Conservation (phyloP, 1,140 invertebrate species). For the Dufourea novaeangliae region DNA sequence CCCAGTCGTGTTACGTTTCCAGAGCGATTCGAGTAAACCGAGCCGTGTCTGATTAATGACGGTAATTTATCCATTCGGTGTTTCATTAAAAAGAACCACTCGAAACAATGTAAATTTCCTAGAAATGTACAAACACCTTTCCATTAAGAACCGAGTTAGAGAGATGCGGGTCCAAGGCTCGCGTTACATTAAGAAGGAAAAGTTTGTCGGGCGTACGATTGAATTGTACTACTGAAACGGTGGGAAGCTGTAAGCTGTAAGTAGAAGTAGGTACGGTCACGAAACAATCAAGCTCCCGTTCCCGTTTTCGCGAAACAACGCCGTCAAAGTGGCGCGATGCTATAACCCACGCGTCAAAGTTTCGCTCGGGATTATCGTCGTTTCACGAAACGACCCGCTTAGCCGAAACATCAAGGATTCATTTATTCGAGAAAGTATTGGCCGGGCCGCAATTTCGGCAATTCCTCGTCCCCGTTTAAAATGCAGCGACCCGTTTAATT, state of each 20-base stretch:
- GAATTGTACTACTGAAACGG: background rate
- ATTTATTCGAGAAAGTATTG: slow-evolving; percentile 35
- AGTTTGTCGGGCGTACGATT: background rate
- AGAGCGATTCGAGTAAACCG: background rate
- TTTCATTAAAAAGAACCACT: background rate
- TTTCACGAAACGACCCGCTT: background rate
- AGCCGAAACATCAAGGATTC: slow-evolving; percentile 8
- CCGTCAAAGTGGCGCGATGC: background rate
- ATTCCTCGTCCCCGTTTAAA: slow-evolving; percentile 24
- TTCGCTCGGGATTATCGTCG: slow-evolving; percentile 10
- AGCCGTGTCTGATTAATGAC: background rate
- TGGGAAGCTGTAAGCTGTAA: background rate
- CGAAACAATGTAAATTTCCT: background rate
- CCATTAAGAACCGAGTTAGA: too few species aligned
- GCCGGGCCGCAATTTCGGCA: slow-evolving; percentile 13
- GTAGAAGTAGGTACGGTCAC: too few species aligned
- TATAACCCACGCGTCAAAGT: background rate
- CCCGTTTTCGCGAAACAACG: background rate
- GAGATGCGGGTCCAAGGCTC: background rate
- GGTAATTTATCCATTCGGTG: background rate
- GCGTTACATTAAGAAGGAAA: background rate
- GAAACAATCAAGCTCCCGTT: background rate
- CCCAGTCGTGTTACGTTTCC: background rate
- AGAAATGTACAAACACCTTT: background rate
- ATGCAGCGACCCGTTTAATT: slow-evolving; percentile 45